Base-by-base conservation (phyloP, 1,140 invertebrate species). In the Reticulitermes speratus region DNA sequence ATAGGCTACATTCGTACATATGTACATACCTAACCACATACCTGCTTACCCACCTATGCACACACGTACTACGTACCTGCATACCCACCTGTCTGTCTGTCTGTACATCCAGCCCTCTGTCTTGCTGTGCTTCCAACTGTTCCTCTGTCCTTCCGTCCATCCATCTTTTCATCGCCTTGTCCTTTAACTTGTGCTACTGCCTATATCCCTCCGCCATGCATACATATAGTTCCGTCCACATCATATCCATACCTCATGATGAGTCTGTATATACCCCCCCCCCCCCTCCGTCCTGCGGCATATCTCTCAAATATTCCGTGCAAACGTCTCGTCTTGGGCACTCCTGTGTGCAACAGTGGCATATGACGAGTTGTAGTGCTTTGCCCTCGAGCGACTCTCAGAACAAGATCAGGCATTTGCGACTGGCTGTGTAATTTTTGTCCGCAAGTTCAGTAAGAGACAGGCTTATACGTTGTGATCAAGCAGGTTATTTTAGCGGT, bases 221-320 rank as follows among this genome's bases (percentile, higher is more conserved):
- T 75, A 75, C 65, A 75, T 75, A n/a, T 30, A 75, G 25, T 30
- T 30, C 14, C 25, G n/a, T 59, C 55, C 55, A 59, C 55, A 59
- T 75, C 59, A 65, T 65, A 65, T 23, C 65, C 65, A 75, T 75
- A 75, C n/a, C 65, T 75, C n/a, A 30, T 75, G 65, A 75, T 75
- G 65, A 75, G 65, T 75, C 65, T 75, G n/a, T 75, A 75, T 8
- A n/a, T 25, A 25, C 7, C 65, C 65, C 65, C n/a, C 16, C n/a
- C 65, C 7, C 7, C 65, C 14, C 3, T 9, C 65, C 21, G n/a
- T 75, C 65, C n/a, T 38, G 38, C n/a, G 2, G 65, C 65, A 75
- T 30, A 75, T 75, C 25, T 75, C 65, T 75, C n/a, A 75, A 75
- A 75, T 75, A 75, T 75, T 75, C 65, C 65, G 65, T 75, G 65